Evolutionary conservation across 2,888 invertebrate genomes (phyloP).

Genomic region (Eristalinus aeneus): DNA sequence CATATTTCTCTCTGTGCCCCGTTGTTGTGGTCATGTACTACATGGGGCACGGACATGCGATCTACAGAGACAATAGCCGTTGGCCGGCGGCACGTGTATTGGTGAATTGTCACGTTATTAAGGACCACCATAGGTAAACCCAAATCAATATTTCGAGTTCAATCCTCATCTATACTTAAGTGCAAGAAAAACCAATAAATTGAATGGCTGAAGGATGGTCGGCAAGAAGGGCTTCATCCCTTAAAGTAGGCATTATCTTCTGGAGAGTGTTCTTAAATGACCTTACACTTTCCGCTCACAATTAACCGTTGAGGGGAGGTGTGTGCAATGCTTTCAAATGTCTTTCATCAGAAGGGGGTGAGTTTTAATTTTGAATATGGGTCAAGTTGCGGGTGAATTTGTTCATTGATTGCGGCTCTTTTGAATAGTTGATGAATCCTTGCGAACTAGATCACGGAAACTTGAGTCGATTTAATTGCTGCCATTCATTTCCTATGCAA

Average conservation of each 20-base stretch:
- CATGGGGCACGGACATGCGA: slow-evolving; percentile 63
- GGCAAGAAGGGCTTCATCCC: slow-evolving; percentile 42
- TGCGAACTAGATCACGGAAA: neutral
- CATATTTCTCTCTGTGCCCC: slow-evolving; percentile 40
- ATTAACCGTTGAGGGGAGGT: slow-evolving; percentile 4
- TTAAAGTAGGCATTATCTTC: neutral
- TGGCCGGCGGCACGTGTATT: neutral
- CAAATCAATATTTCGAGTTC: slow-evolving; percentile 62
- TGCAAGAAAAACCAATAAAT: slow-evolving; percentile 58
- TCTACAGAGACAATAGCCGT: slow-evolving; percentile 18
- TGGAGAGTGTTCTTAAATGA: slow-evolving; percentile 14
- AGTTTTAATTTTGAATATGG: slow-evolving; percentile 4
- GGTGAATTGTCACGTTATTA: slow-evolving; percentile 34
- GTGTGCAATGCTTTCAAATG: neutral
- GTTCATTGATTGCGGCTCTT: slow-evolving; percentile 7
- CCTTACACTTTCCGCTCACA: neutral
- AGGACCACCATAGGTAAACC: slow-evolving; percentile 38
- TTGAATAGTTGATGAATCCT: slow-evolving; percentile 12
- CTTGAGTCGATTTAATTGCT: neutral
- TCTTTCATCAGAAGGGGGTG: neutral
- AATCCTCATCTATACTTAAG: slow-evolving; percentile 55
- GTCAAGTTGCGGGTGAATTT: slow-evolving; percentile 13
- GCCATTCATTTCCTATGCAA: slow-evolving; percentile 9
- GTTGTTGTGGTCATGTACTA: slow-evolving; percentile 39
- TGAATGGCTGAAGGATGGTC: slow-evolving; percentile 17